Conservation (phyloP, 2,888 invertebrate genomes). For the Folsomia manolachei region DNA sequence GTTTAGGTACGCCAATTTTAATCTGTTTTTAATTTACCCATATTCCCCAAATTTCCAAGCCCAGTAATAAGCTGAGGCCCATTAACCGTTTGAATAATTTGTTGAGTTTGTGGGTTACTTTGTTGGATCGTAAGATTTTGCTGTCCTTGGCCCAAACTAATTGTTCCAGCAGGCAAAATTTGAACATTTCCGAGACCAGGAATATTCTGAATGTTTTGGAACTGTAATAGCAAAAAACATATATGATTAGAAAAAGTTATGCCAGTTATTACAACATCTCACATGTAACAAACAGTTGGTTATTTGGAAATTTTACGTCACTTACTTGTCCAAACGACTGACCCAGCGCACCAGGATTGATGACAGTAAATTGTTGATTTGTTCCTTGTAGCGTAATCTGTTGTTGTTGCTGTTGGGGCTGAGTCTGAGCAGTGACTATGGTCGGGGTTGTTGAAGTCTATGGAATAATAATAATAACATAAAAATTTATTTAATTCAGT, state of each 20-base stretch:
- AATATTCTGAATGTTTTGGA: slow-evolving; percentile 61
- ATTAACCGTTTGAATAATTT: slow-evolving; percentile 51
- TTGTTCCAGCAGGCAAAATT: slow-evolving; percentile 68
- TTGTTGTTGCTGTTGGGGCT: slow-evolving; percentile 51
- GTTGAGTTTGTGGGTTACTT: slow-evolving; percentile 44
- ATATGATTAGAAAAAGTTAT: background rate
- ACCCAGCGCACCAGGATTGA: slow-evolving; percentile 66
- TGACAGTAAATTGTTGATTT: slow-evolving; percentile 81
- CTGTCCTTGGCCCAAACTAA: slow-evolving; percentile 52
- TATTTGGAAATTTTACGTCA: no score
- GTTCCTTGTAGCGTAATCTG: slow-evolving; percentile 56
- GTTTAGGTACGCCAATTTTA: background rate
- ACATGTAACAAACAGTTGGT: background rate
- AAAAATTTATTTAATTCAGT: no score
- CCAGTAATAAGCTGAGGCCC: slow-evolving; percentile 36
- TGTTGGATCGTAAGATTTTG: slow-evolving; percentile 45
- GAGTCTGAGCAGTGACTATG: slow-evolving; percentile 46
- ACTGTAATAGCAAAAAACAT: slow-evolving; percentile 16
- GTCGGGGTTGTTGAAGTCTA: slow-evolving; percentile 52
- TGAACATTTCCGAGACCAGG: slow-evolving; percentile 80
- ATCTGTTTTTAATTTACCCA: slow-evolving; percentile 1
- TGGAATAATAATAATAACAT: no score
- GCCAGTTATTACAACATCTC: background rate
- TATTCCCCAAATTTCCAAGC: slow-evolving; percentile 33
- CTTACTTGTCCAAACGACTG: slow-evolving; percentile 46